Evolutionary conservation across 2,797 vertebrate genomes (phyloP), one percentile per base, ranked within the genome.

Genomic region (Gouania willdenowi): DNA sequence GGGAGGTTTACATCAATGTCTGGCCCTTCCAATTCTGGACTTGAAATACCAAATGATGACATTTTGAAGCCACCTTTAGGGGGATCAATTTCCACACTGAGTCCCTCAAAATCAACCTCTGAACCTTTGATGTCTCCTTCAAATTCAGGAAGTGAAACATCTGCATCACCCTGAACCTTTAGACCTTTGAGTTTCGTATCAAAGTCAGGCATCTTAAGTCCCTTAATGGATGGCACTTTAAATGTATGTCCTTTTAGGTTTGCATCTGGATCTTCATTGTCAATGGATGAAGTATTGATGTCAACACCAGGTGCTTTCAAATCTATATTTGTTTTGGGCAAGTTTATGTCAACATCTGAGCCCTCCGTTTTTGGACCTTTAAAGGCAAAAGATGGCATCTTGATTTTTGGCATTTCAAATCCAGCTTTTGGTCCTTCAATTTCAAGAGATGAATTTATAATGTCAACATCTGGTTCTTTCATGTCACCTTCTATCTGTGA

Each of bases 171-270:
- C 5, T 33, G 26, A 6, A 26, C 4, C 83, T 44, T 43, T 1
- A 42, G 18, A 5, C 34, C 28, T 54, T 48, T 26, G 8, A 40
- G 8, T 5, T 40, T 23, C 8, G 30, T 8, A 46, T 1, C n/a
- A 4, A 28, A 1, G 5, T 28, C 13, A 4, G 27, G 27, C 5
- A 7, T 1, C 9, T 16, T 28, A 4, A 15, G 6, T n/a, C n/a
- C 26, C 4, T 9, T 10, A 1, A 22, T 8, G 0, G 27, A 23
- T 19, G 27, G n/a, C 4, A 41, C 10, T 0, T 12, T 31, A 2
- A 56, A 2, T 12, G 32, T 31, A 8, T 35, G 11, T 7, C 17
- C 25, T 26, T 91, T 48, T 1, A 61, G 22, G 28, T 85, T 71
- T 36, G 77, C 75, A 46, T 75, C 20, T 42, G 46, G 29, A 1